These are phyloP conservation scores for Vulpes ferrilata DNA, from an alignment of 2,113 vertebrate species.

Conservation along the genomic window DNA sequence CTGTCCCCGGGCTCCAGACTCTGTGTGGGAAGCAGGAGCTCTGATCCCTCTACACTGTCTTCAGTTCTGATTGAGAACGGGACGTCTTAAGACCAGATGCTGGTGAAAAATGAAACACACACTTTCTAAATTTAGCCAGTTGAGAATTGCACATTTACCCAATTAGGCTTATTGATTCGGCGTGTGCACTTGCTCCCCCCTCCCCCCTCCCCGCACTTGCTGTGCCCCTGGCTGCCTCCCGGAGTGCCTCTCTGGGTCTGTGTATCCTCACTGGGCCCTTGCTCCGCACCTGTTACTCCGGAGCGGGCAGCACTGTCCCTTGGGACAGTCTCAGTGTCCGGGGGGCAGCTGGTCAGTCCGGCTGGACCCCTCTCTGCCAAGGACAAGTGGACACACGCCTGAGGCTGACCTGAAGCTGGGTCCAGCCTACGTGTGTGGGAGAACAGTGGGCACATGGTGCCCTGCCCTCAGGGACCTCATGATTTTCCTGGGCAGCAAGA, in stretches of 20 bases:
- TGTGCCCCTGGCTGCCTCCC: background rate
- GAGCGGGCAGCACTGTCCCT: rapidly evolving
- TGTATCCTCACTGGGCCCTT: background rate
- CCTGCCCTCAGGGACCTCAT: background rate
- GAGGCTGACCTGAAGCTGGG: background rate
- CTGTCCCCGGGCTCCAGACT: background rate
- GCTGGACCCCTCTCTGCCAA: background rate
- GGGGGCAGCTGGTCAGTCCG: background rate
- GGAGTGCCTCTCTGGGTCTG: background rate
- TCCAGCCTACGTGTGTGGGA: rapidly evolving
- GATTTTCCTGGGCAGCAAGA: background rate
- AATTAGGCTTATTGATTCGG: conserved; percentile 40
- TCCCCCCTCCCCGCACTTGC: rapidly evolving
- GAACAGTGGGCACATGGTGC: rapidly evolving
- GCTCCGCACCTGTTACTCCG: background rate
- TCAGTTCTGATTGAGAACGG: conserved; percentile 65
- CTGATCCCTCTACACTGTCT: background rate
- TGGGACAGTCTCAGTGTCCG: background rate
- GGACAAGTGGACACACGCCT: background rate
- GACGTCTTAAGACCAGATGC: conserved; percentile 78
- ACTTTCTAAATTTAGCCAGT: conserved; percentile 71
- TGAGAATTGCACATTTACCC: conserved; percentile 72
- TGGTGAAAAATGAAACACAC: background rate
- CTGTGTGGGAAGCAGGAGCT: background rate
- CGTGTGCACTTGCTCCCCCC: background rate